Percentiles rank a stretch among this genome's conserved stretches.
phyloP scores from a whole-genome alignment of 2,113 vertebrate genomes.

The Rhea pennata region DNA sequence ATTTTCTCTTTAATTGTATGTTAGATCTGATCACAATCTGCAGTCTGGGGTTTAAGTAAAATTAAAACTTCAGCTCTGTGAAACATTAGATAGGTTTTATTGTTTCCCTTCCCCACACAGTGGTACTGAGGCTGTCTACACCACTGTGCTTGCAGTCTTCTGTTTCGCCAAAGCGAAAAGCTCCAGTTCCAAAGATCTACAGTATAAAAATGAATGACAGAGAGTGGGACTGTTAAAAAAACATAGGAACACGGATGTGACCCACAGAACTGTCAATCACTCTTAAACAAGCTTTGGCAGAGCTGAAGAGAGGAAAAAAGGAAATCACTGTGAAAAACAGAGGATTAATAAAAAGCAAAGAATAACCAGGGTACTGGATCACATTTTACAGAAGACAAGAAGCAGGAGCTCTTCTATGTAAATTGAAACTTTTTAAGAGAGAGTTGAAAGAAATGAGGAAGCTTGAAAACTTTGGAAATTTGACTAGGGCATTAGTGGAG shows the following conservation, averaged over 20 bases:
- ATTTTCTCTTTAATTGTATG: constrained; percentile 6
- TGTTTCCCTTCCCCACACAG: neutral
- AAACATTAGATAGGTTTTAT: neutral
- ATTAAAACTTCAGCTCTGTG: neutral
- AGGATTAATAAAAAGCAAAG: neutral
- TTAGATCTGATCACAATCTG: constrained; percentile 7
- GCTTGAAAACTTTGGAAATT: neutral
- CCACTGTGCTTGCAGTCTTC: neutral
- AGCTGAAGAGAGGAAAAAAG: neutral
- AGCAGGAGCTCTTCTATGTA: neutral
- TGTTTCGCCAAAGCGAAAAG: neutral
- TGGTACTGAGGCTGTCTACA: neutral
- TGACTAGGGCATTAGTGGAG: neutral
- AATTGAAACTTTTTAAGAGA: neutral
- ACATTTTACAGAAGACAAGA: neutral
- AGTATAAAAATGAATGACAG: neutral
- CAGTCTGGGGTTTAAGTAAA: neutral
- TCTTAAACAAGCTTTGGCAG: neutral
- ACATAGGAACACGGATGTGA: neutral
- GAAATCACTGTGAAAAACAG: neutral
- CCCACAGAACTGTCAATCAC: neutral
- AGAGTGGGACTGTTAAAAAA: neutral
- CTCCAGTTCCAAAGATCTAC: neutral
- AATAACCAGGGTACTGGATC: neutral
- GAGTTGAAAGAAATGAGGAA: neutral